Evolutionary conservation across 2,888 invertebrate species (phyloP).

Genomic region (Morpho helenor): DNA sequence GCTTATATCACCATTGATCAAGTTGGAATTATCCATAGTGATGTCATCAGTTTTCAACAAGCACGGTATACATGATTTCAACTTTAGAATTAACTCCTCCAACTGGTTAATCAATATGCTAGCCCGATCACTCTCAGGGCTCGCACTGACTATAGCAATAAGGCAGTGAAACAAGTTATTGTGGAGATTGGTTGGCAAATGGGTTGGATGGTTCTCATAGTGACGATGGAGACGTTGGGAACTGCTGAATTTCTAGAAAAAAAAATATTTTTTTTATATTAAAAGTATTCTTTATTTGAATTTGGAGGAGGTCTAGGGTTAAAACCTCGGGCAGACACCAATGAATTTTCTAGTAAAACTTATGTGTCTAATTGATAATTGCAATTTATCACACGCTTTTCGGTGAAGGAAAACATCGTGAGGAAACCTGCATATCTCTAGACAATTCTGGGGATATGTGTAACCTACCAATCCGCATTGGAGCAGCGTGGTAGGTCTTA

Average conservation of each 20-base stretch:
- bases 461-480: no score
- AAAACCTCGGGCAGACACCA: no score
- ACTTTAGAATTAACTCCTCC: slow-evolving; percentile 55
- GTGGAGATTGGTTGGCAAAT: slow-evolving; percentile 58
- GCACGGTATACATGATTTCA: slow-evolving; percentile 58
- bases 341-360: no score
- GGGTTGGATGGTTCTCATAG: slow-evolving; percentile 62
- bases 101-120: slow-evolving; percentile 63
- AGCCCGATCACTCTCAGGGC: slow-evolving; percentile 48
- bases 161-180: slow-evolving; percentile 65
- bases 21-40: slow-evolving; percentile 43
- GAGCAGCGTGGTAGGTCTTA: no score
- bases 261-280: no score
- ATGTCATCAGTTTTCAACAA: slow-evolving; percentile 47
- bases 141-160: slow-evolving; percentile 55
- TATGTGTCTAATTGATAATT: no score
- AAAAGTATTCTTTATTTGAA: no score
- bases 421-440: no score
- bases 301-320: no score
- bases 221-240: slow-evolving; percentile 64
- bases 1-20: slow-evolving; percentile 60
- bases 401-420: no score
- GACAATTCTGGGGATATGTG: no score
- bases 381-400: no score
- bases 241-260: slow-evolving; percentile 58